Evolutionary conservation across 2,888 invertebrate genomes (phyloP).

Genomic region (Patella pellucida): DNA sequence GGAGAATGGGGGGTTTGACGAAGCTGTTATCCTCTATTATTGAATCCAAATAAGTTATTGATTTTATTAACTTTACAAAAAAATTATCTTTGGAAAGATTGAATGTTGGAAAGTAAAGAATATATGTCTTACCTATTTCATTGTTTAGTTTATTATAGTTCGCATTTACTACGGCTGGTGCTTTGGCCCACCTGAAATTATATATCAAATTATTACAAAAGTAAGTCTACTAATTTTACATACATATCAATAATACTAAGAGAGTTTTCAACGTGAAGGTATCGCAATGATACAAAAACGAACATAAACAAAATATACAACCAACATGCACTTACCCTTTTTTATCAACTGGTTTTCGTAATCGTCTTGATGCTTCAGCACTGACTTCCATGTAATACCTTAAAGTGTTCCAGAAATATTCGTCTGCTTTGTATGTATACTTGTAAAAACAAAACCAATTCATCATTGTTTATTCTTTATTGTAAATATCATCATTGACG

Average conservation of each 20-base stretch:
- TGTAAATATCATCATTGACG: too few relatives aligned
- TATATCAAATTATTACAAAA: neutral
- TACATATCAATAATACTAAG: too few relatives aligned
- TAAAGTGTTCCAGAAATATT: constrained; percentile 64
- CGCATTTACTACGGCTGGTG: constrained; percentile 81
- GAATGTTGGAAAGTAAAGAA: neutral
- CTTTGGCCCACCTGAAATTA: constrained; percentile 60
- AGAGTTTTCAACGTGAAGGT: too few relatives aligned
- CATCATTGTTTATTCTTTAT: neutral
- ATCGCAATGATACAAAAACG: too few relatives aligned
- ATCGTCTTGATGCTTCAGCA: constrained; percentile 45
- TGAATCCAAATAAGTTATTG: neutral
- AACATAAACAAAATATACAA: neutral
- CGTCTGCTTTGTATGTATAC: constrained; percentile 53
- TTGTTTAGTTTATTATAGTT: constrained; percentile 94
- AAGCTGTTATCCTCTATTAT: neutral
- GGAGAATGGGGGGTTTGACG: neutral
- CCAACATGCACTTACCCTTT: constrained; percentile 46
- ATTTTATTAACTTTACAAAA: too few relatives aligned
- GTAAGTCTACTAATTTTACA: too few relatives aligned
- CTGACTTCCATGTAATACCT: constrained; percentile 49
- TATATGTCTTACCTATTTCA: constrained; percentile 81
- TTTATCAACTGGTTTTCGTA: constrained; percentile 60
- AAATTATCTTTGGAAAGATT: too few relatives aligned
- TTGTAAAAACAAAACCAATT: constrained; percentile 28